Evolutionary conservation across 2,113 vertebrate genomes (phyloP).

Genomic region (Heliornis fulica): DNA sequence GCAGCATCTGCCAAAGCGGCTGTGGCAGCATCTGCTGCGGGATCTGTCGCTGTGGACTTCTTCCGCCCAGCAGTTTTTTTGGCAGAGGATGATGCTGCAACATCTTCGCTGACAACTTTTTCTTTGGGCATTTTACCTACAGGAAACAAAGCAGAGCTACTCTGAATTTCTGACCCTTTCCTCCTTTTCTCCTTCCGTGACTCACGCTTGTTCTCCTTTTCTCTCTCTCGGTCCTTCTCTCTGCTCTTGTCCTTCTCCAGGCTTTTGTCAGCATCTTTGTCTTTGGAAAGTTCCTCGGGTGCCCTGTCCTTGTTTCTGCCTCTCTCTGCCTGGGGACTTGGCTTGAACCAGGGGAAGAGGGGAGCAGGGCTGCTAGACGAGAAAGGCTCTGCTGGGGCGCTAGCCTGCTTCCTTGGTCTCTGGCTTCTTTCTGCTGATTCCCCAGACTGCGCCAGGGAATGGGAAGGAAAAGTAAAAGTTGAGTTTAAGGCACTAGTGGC

Average conservation of each 20-base stretch:
- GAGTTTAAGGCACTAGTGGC: constrained; percentile 98
- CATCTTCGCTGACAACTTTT: constrained; percentile 68
- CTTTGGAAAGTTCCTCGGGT: constrained; percentile 77
- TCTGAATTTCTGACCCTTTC: constrained; percentile 77
- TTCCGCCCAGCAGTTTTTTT: constrained; percentile 82
- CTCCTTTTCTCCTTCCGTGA: constrained; percentile 87
- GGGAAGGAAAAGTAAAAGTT: constrained; percentile 79
- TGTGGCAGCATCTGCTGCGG: constrained; percentile 67
- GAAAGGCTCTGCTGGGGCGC: constrained; percentile 75
- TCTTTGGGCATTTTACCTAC: constrained; percentile 75
- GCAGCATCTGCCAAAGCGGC: constrained; percentile 72
- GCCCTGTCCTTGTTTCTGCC: constrained; percentile 74
- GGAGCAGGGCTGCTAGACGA: constrained; percentile 72
- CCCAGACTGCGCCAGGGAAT: constrained; percentile 74
- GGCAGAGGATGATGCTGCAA: constrained; percentile 69
- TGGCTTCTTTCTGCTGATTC: constrained; percentile 75
- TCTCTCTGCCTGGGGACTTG: constrained; percentile 81
- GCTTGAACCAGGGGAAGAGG: constrained; percentile 82
- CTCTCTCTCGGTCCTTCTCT: constrained; percentile 84
- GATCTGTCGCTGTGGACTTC: constrained; percentile 78
- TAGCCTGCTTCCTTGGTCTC: constrained; percentile 70
- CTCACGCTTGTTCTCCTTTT: constrained; percentile 93
- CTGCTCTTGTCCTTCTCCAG: constrained; percentile 85
- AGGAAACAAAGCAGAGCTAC: constrained; percentile 70
- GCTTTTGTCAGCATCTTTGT: constrained; percentile 78